Conservation (phyloP, 2,113 vertebrate genomes). For the Toxotes jaculatrix region DNA sequence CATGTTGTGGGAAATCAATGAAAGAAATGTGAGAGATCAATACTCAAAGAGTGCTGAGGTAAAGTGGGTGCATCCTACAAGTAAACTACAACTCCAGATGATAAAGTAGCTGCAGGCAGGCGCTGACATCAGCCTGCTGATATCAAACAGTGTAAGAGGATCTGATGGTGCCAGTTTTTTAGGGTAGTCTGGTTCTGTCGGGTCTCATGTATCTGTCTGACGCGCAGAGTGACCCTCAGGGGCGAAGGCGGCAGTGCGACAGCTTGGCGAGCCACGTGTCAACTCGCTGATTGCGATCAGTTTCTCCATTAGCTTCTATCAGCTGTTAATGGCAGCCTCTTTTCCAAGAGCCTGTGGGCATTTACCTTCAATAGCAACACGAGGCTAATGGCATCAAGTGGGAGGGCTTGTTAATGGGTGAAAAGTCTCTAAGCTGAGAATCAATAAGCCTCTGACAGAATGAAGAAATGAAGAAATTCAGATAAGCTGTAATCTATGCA, state of each 20-base stretch:
- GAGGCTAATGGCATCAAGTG: conserved; percentile 6
- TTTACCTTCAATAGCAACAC: background rate
- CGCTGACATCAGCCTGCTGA: background rate
- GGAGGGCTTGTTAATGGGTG: background rate
- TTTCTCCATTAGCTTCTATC: background rate
- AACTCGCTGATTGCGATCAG: background rate
- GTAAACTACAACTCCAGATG: background rate
- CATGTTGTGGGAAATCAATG: background rate
- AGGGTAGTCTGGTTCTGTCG: background rate
- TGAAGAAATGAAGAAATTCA: background rate
- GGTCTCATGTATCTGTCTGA: background rate
- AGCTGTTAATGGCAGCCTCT: background rate
- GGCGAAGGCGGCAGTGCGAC: background rate
- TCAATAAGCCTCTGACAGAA: background rate
- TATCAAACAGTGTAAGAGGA: conserved; percentile 6
- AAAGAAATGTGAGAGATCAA: too few relatives aligned
- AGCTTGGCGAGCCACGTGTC: background rate
- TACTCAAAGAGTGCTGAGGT: too few relatives aligned
- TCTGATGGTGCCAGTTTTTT: conserved; percentile 1
- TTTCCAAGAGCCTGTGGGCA: background rate
- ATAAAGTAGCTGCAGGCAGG: background rate
- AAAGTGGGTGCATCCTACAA: too few relatives aligned
- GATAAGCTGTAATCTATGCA: background rate
- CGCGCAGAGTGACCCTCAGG: background rate
- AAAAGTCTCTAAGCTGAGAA: background rate